Evolutionary conservation across 2,113 vertebrate genomes (phyloP).

Genomic region (Trogon surrucura): DNA sequence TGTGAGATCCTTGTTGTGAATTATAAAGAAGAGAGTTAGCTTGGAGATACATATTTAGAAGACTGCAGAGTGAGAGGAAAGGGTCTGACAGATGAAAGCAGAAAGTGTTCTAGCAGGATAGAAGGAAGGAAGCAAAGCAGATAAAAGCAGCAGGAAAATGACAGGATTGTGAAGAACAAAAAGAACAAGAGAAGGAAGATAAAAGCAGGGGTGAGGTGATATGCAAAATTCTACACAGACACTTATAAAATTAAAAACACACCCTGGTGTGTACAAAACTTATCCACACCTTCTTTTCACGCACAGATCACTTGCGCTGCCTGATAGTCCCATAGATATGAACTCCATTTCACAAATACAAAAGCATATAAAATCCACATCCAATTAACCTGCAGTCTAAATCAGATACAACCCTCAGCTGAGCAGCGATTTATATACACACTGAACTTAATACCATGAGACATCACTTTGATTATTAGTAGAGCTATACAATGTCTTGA

Average conservation of each 20-base stretch:
- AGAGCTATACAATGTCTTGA: not conserved
- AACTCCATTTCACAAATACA: not conserved
- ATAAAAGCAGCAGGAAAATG: slow-evolving; percentile 55
- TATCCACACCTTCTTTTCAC: slow-evolving; percentile 26
- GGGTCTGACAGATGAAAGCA: not conserved
- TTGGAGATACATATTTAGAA: not conserved
- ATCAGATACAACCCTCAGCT: slow-evolving; percentile 15
- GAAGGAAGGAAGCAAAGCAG: slow-evolving; percentile 31
- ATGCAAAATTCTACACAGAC: slow-evolving; percentile 51
- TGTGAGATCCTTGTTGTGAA: not conserved
- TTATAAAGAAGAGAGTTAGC: not conserved
- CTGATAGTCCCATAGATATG: slow-evolving; percentile 23
- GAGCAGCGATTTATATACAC: not conserved
- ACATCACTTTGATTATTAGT: not conserved
- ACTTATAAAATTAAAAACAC: slow-evolving; percentile 55
- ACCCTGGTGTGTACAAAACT: slow-evolving; percentile 52
- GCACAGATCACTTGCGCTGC: not conserved
- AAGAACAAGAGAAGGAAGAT: slow-evolving; percentile 36
- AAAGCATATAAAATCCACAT: not conserved
- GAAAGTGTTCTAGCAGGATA: not conserved
- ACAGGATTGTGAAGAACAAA: slow-evolving; percentile 52
- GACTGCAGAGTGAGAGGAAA: not conserved
- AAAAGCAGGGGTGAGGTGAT: slow-evolving; percentile 52
- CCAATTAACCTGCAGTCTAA: slow-evolving; percentile 26
- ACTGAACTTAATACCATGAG: not conserved